A percentile compares a stretch with the other conserved stretches of the same genome.
Evolutionary conservation across 2,113 vertebrate species (phyloP).

Genomic region (Spheniscus mendiculus): DNA sequence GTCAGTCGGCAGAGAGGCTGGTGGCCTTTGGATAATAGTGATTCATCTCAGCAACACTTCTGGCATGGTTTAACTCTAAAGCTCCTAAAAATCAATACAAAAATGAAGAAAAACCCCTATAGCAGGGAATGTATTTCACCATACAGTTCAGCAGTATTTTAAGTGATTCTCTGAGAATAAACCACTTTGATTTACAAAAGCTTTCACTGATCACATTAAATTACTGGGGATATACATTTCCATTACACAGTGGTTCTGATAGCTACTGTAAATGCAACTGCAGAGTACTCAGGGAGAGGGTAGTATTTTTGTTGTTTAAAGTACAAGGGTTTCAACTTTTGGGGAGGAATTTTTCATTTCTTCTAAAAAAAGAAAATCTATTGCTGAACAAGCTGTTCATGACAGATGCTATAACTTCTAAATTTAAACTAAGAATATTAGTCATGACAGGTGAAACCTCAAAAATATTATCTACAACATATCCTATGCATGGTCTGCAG

Average conservation of each 20-base stretch:
- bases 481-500: neutral
- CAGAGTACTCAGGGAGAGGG: neutral
- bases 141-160: neutral
- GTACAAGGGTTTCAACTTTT: neutral
- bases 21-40: conserved; percentile 89
- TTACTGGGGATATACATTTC: conserved; percentile 13
- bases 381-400: neutral
- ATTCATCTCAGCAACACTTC: conserved; percentile 95
- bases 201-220: conserved; percentile 19
- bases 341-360: neutral
- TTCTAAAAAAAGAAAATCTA: neutral
- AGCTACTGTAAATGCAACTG: neutral
- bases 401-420: neutral
- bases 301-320: neutral
- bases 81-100: conserved; percentile 89
- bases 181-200: conserved; percentile 51
- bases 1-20: conserved; percentile 93
- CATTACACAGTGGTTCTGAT: neutral
- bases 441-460: neutral
- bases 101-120: conserved; percentile 71
- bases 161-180: conserved; percentile 33
- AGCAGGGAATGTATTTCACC: conserved; percentile 25
- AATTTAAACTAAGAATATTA: neutral
- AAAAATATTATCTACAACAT: neutral
- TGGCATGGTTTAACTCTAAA: conserved; percentile 89